Base-by-base conservation (phyloP, 2,113 vertebrate genomes). In the Hypanus sabinus region DNA sequence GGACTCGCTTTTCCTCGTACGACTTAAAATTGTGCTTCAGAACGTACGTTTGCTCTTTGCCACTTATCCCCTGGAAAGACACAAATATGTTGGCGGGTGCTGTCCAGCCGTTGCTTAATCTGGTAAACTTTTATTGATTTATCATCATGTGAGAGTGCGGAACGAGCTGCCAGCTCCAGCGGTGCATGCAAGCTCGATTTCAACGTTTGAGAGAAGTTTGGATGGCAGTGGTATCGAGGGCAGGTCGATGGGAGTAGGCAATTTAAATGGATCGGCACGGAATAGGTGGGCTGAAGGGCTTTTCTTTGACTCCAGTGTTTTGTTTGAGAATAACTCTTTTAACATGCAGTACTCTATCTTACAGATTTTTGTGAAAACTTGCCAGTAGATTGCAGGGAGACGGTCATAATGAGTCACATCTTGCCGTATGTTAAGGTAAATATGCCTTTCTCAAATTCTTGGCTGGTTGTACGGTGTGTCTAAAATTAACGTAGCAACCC, bases 281-380 rank as follows among this genome's bases (percentile, higher is more conserved):
- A n/a, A n/a, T n/a, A n/a, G n/a, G n/a, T n/a, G n/a, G n/a, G n/a
- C n/a, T n/a, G n/a, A n/a, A n/a, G n/a, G n/a, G n/a, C n/a, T n/a
- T n/a, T n/a, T n/a, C n/a, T n/a, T n/a, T n/a, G n/a, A n/a, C n/a
- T n/a, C n/a, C n/a, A n/a, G n/a, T 62, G 33, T 70, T 91, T n/a
- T 70, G 30, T 57, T 60, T 33, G 88, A 46, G 20, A 55, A 14
- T 36, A 36, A 27, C 71, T 18, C 68, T 46, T 71, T 92, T 92
- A 70, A 92, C 68, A 24, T 12, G n/a, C n/a, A n/a, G n/a, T n/a
- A n/a, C n/a, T n/a, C 27, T 95, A 2, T 94, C 18, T 93, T 94
- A 94, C 94, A 98, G 98, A 98, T 94, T 98, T 98, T 95, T 98
- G 98, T 95, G 98, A 98, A 95, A 98, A 98, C 95, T 96, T 98